Base-by-base conservation (phyloP, 2,113 vertebrate genomes). In the Talpa occidentalis region DNA sequence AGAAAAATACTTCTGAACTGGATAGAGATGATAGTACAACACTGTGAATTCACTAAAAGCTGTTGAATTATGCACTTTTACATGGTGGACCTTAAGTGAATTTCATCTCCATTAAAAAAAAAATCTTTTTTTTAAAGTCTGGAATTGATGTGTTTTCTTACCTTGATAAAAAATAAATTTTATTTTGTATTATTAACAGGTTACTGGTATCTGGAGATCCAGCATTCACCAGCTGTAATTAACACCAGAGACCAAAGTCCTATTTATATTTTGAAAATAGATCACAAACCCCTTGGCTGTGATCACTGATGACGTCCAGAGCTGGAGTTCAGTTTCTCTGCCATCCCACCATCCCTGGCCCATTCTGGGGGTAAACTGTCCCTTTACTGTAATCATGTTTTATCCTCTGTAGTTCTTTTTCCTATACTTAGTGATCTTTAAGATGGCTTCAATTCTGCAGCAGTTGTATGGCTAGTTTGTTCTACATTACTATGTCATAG, bases 201-300 rank as follows among this genome's bases (percentile, higher is more conserved):
- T 44, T 91, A 86, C 10, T 17, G 47, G 10, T 73, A 49, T 91
- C 56, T 49, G 47, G 47, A 35, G 8, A 91, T 40, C 10, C 69
- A 81, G 11, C 3, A 47, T 78, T 95, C 6, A 35, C 64, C 11
- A 88, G 17, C 19, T 56, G 5, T 59, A 66, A 60, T 90, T 96
- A 59, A 94, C 90, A 52, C 37, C 66, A 90, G 81, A 93, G 83
- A 77, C 19, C 12, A 35, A 22, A 26, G 66, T 49, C n/a, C n/a
- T 76, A 24, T 35, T 10, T 73, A 30, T 26, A 30, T 82, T 96
- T 95, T 94, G 35, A 78, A 77, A 93, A 72, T 3, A 69, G 26
- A 15, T 47, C 52, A 59, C n/a, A 22, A 10, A 70, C 44, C 4
- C 28, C 17, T 78, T 35, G 19, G 32, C 26, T 82, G 37, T 47